Evolutionary conservation across 2,888 invertebrate genomes (phyloP), one percentile per base, ranked within the genome.

Genomic region (Ceriagrion tenellum): DNA sequence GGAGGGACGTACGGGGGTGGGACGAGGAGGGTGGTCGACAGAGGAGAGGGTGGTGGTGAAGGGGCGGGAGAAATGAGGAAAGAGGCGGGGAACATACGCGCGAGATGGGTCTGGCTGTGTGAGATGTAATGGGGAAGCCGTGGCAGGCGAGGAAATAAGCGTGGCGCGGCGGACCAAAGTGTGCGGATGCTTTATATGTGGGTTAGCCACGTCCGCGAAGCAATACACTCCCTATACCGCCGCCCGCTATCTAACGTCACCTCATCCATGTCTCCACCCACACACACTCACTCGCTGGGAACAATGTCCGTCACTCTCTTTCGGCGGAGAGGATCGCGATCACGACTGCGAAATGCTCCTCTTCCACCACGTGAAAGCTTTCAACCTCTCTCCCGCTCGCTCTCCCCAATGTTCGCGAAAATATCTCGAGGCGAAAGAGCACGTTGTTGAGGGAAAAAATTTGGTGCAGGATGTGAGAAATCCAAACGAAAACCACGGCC

Each of bases 101-200:
- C 13, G 55, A 35, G 56, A 26, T 20, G 4, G 90, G 30, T 35
- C 20, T 56, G 63, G 26, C 8, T 20, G 59, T 20, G 59, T 20
- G 40, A 55, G 16, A 69, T 13, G n/a, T 59, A 35, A 40, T n/a
- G 55, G 89, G 26, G 55, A 12, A 26, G 88, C 23, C 40, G 88
- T 18, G 89, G 55, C 81, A 81, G 55, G 89, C 63, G 47, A n/a
- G 93, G 47, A 55, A 26, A 93, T 69, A 69, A 69, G 93, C 63
- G 26, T 55, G 91, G 63, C 26, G 93, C 56, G 63, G 93, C 35
- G 63, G 35, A 40, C 47, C 55, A 23, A 47, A 47, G 90, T 47
- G 47, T 56, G 81, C 35, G 91, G 91, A 40, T 63, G 40, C 59
- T 91, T 91, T 59, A 91, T 8, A 12, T 59, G 59, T 63, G 91